A percentile compares a stretch with the other conserved stretches of the same genome.
These are phyloP conservation scores for Hyposoter didymator DNA, from an alignment of 2,888 invertebrate genomes.

Conservation along the genomic window DNA sequence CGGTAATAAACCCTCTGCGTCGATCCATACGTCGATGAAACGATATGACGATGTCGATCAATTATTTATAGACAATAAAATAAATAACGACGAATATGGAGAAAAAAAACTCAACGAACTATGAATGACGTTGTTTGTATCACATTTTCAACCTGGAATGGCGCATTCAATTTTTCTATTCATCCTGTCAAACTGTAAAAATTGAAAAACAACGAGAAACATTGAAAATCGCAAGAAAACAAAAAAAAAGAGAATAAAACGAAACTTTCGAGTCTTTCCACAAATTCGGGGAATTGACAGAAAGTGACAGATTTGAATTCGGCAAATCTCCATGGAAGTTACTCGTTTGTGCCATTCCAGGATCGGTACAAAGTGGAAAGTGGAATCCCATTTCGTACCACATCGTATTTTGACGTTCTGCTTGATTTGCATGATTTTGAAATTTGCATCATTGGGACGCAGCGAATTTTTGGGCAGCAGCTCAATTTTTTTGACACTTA, in stretches of 20 bases:
- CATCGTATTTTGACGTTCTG: not conserved
- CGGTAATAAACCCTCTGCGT: not conserved
- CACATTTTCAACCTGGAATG: not conserved
- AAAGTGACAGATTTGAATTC: not conserved
- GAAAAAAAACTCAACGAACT: not conserved
- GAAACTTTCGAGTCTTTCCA: not conserved
- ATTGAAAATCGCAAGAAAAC: not conserved
- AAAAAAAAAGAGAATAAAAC: not conserved
- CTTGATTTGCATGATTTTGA: not conserved
- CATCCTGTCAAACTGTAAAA: not conserved
- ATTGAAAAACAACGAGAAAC: not conserved
- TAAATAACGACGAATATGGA: not conserved
- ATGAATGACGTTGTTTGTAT: not conserved
- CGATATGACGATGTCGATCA: slow-evolving; percentile 16
- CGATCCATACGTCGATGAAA: not conserved
- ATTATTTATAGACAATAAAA: slow-evolving; percentile 13
- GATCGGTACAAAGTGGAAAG: not conserved
- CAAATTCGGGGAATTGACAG: not conserved
- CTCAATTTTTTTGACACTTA: too few relatives aligned
- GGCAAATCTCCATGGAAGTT: not conserved
- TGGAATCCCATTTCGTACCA: not conserved
- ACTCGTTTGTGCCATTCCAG: not conserved
- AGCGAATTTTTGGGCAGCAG: not conserved
- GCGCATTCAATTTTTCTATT: not conserved
- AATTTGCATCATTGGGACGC: not conserved